Conservation (phyloP, 2,797 vertebrate species). For the Syndactyla subalaris region DNA sequence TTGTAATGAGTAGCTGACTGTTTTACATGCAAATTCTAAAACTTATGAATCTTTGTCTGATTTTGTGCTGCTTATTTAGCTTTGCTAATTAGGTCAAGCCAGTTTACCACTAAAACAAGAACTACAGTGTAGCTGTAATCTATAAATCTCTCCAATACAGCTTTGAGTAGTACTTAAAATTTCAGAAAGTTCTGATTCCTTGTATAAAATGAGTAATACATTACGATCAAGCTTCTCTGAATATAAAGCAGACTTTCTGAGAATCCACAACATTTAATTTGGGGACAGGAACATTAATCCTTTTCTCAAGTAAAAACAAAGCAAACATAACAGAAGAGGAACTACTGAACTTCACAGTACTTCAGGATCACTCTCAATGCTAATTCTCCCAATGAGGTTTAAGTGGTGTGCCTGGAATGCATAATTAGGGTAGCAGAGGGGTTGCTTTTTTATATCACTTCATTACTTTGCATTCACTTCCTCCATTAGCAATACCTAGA, state of each 20-base stretch:
- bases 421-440: constrained; percentile 24
- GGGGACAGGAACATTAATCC: constrained; percentile 5
- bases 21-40: constrained; percentile 66
- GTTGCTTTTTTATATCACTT: constrained; percentile 30
- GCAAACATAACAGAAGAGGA: constrained; percentile 44
- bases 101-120: constrained; percentile 56
- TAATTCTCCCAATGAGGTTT: constrained; percentile 31
- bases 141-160: constrained; percentile 26
- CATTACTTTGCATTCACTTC: constrained; percentile 57
- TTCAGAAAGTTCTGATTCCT: constrained; percentile 11
- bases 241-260: background rate
- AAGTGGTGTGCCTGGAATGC: constrained; percentile 32
- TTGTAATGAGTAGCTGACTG: constrained; percentile 56
- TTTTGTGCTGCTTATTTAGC: constrained; percentile 55
- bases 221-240: background rate
- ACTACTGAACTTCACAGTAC: constrained; percentile 25
- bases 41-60: constrained; percentile 65
- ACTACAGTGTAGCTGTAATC: constrained; percentile 22
- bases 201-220: background rate
- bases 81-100: constrained; percentile 65
- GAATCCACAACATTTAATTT: background rate
- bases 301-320: constrained; percentile 40
- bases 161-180: background rate
- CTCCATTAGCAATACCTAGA: constrained; percentile 52
- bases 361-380: constrained; percentile 15